Conservation (phyloP, 2,888 invertebrate species). For the Tipula helvola region DNA sequence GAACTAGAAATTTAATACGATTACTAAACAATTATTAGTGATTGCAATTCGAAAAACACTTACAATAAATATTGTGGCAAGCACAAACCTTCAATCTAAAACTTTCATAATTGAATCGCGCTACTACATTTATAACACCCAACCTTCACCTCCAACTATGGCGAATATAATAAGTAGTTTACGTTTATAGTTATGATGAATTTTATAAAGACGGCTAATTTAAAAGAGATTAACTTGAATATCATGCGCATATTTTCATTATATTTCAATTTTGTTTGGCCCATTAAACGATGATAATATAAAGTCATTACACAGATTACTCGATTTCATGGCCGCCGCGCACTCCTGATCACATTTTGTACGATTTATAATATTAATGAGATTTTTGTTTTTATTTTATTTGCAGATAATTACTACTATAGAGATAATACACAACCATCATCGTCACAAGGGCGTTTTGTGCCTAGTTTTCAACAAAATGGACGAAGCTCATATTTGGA, state of each 20-base stretch:
- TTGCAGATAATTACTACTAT: slow-evolving; percentile 31
- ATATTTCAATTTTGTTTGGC: not conserved
- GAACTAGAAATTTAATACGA: not conserved
- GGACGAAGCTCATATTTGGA: slow-evolving; percentile 17
- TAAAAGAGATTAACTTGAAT: not conserved
- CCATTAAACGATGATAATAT: not conserved
- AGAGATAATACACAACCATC: slow-evolving; percentile 20
- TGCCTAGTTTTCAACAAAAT: slow-evolving; percentile 26
- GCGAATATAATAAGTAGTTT: not conserved
- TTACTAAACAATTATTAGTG: not conserved
- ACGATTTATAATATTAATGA: not conserved
- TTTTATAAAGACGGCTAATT: not conserved
- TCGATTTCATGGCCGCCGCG: not conserved
- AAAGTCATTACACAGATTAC: not conserved
- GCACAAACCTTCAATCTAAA: not conserved
- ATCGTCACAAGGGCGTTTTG: slow-evolving; percentile 26
- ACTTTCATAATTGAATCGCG: not conserved
- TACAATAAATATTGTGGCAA: not conserved
- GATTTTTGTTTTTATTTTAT: slow-evolving; percentile 12
- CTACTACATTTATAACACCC: not conserved
- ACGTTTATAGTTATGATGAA: not conserved
- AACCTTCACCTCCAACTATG: not conserved
- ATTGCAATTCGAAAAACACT: not conserved
- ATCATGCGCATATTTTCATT: not conserved
- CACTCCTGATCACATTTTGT: not conserved